A percentile compares a stretch with the other conserved stretches of the same genome.
Evolutionary conservation across 2,113 vertebrate species (phyloP).

Genomic region (Osmerus mordax): DNA sequence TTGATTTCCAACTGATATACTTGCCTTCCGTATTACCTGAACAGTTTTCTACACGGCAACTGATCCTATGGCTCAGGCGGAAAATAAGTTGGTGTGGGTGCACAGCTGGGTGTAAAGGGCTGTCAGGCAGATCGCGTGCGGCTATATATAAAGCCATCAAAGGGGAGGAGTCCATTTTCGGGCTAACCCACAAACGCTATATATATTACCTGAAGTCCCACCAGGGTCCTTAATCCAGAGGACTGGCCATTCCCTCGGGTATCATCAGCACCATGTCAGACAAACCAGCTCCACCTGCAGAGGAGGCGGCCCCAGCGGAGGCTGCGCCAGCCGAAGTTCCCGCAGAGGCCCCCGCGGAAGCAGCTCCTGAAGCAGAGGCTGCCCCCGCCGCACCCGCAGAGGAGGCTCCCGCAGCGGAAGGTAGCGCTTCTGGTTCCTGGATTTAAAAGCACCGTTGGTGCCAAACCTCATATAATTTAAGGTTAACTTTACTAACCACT

Average conservation of each 20-base stretch:
- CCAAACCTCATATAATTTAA: background rate
- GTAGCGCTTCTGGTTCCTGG: constrained; percentile 6
- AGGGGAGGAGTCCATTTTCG: constrained; percentile 56
- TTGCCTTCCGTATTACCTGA: background rate
- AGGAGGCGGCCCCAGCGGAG: constrained; percentile 22
- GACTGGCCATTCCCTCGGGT: constrained; percentile 27
- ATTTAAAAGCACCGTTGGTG: background rate
- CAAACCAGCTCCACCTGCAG: constrained; percentile 44
- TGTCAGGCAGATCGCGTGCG: background rate
- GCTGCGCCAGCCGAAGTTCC: constrained; percentile 17
- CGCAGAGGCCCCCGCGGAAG: constrained; percentile 24
- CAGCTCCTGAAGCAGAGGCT: constrained; percentile 8
- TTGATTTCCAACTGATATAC: background rate
- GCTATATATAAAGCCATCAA: constrained; percentile 34
- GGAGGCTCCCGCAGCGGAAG: constrained; percentile 33
- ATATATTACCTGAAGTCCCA: constrained; percentile 53
- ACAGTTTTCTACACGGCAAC: no score
- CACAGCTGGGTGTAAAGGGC: no score
- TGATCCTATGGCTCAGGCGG: no score
- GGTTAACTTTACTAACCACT: no score
- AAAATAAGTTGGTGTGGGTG: no score
- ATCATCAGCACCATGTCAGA: constrained; percentile 48
- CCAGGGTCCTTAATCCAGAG: constrained; percentile 26
- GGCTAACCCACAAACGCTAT: constrained; percentile 4
- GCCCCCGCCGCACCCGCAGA: constrained; percentile 18